These are phyloP conservation scores for Oncopeltus fasciatus DNA, from an alignment of 1,140 invertebrate genomes.

Conservation along the genomic window DNA sequence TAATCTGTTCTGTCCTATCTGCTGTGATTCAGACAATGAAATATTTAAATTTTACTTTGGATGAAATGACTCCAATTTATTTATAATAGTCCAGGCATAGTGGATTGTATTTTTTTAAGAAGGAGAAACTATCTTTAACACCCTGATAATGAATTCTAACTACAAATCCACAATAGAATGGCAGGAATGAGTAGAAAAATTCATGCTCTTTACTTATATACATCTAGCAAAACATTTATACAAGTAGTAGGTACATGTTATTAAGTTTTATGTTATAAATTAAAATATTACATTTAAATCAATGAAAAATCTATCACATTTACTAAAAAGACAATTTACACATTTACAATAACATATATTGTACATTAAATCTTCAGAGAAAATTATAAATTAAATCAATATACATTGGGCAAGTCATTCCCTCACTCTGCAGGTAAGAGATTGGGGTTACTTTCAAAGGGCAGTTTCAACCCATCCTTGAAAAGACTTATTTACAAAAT, in stretches of 20 bases:
- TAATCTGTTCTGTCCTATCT: too few species aligned
- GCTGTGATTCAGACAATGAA: too few species aligned
- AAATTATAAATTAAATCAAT: background rate
- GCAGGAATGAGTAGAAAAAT: constrained; percentile 12
- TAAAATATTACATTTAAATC: constrained; percentile 1
- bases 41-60: too few species aligned
- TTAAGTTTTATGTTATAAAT: constrained; percentile 6
- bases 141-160: constrained; percentile 8
- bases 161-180: constrained; percentile 5
- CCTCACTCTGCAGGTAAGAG: background rate
- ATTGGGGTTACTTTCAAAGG: background rate
- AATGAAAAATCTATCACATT: background rate
- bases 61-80: too few species aligned
- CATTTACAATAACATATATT: constrained; percentile 2
- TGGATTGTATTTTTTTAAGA: background rate
- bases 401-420: background rate
- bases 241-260: too few species aligned
- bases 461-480: background rate
- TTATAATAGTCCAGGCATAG: too few species aligned
- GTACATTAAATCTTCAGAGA: background rate
- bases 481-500: background rate
- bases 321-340: constrained; percentile 1
- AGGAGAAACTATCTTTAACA: background rate
- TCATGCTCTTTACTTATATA: constrained; percentile 1
- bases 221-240: constrained; percentile 7